phyloP scores from a whole-genome alignment of 2,797 vertebrate species.

The Podargus strigoides region DNA sequence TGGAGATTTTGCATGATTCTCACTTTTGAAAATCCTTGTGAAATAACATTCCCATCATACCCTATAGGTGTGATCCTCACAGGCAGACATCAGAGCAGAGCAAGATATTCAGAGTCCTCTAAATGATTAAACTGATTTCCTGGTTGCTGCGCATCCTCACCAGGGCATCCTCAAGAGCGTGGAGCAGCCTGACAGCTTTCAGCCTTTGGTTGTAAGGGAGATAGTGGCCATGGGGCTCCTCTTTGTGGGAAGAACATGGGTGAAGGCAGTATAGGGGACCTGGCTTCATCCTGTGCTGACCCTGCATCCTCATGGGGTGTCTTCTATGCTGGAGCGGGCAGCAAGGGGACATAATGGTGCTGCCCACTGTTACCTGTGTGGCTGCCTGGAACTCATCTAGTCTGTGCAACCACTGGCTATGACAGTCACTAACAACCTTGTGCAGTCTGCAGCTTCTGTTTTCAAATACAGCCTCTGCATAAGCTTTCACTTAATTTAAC shows the following conservation, averaged over 20 bases:
- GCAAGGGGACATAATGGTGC: not conserved
- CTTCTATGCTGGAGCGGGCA: not conserved
- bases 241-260: accelerated
- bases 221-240: not conserved
- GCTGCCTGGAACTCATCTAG: accelerated
- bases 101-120: not conserved
- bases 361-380: accelerated
- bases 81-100: not conserved
- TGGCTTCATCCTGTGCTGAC: not conserved
- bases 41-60: not conserved
- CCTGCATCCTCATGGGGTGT: accelerated
- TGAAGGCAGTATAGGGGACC: not conserved
- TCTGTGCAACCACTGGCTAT: not conserved
- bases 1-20: not conserved
- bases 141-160: not conserved
- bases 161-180: not conserved
- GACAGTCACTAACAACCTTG: not conserved
- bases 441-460: not conserved
- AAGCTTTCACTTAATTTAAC: not conserved
- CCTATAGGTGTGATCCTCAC: not conserved
- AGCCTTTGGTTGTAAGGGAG: not conserved
- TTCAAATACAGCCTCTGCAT: not conserved
- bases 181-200: not conserved
- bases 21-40: not conserved
- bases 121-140: not conserved